These are phyloP conservation scores for Rhinolophus ferrumequinum DNA, from an alignment of 2,113 vertebrate genomes.

Conservation along the genomic window DNA sequence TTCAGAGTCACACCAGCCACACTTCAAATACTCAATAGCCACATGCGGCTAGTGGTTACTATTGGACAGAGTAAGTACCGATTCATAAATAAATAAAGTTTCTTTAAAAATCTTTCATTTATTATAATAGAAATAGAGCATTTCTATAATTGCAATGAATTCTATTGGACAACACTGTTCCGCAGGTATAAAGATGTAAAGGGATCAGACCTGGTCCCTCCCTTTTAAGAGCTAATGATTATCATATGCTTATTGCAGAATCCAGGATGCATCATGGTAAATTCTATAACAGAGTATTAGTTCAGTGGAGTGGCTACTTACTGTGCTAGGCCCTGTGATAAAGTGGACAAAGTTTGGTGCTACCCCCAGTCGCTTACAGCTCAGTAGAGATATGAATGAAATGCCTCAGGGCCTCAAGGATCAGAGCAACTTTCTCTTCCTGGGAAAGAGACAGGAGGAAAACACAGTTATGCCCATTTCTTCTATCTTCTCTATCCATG, in stretches of 20 bases:
- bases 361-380: not conserved
- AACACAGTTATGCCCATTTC: not conserved
- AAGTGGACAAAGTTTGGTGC: not conserved
- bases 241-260: not conserved
- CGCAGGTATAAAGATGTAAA: not conserved
- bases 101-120: not conserved
- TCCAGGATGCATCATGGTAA: not conserved
- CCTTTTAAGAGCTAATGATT: not conserved
- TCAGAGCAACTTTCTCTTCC: not conserved
- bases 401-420: not conserved
- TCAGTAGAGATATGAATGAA: conserved; percentile 1
- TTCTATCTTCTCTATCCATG: not conserved
- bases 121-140: not conserved
- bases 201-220: not conserved
- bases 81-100: not conserved
- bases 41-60: not conserved
- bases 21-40: not conserved
- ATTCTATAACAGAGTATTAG: not conserved
- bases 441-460: conserved; percentile 52
- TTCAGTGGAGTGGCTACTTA: conserved; percentile 27
- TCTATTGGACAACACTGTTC: not conserved
- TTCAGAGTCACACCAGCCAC: not conserved
- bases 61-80: not conserved
- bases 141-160: not conserved
- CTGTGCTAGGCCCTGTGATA: not conserved